Evolutionary conservation across 2,888 invertebrate genomes (phyloP), one percentile per base, ranked within the genome.

Genomic region (Lacanobia oleracea): DNA sequence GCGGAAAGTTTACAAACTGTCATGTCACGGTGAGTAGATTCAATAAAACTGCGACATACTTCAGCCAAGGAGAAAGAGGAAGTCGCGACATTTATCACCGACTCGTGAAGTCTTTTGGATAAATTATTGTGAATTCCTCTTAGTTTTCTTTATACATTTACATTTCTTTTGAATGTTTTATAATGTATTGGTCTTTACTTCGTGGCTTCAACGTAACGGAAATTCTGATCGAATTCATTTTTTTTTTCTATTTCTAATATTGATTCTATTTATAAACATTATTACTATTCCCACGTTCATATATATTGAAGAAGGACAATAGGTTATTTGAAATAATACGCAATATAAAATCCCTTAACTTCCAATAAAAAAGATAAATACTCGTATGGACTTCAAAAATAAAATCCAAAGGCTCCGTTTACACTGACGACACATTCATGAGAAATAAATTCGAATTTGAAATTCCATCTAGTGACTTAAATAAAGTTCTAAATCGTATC

Each of bases 1-100:
- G 48, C 54, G 21, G 23, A 69, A 74, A 79, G 63, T 81, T 81
- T 37, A 16, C 60, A 27, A 67, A 70, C 82, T 75, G 79, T 53
- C 71, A 63, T 59, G 65, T 82, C 67, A 59, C 68, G 27, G 57
- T 54, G 50, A 72, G 53, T 45, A 68, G 67, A 73, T 77, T 73
- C 64, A 71, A 77, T 68, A 60, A 63, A 73, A 63, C 18, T 62
- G 48, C 18, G 18, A 21, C n/a, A 56, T 50, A 40, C 45, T 40
- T 50, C 14, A 14, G 23, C 43, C 6, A 65, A 53, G 21, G 18
- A 54, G 12, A 48, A 45, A 27, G 21, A 18, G 54, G 57, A 62
- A 80, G 51, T 65, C 61, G 51, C 51, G 75, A 23, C 21, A 67
- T 79, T 69, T 56, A 64, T 67, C 59, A 43, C 23, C n/a, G 61